Conservation (phyloP, 1,140 invertebrate genomes). For the Dreissena rostriformis region DNA sequence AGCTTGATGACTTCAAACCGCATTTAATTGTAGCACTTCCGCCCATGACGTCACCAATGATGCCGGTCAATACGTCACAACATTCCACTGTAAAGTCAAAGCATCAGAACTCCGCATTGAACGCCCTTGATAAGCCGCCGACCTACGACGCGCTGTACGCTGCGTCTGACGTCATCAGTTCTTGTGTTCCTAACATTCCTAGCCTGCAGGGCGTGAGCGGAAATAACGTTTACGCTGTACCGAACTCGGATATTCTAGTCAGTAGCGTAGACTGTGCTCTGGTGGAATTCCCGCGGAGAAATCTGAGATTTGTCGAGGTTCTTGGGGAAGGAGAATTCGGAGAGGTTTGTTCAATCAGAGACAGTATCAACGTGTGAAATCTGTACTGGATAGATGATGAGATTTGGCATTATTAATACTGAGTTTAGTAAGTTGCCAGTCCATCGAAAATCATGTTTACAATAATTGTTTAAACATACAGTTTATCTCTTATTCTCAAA, state of each 20-base stretch:
- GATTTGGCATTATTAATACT: too few relatives aligned
- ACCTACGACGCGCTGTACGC: slow-evolving; percentile 88
- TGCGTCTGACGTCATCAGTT: slow-evolving; percentile 84
- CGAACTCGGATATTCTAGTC: slow-evolving; percentile 82
- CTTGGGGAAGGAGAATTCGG: slow-evolving; percentile 91
- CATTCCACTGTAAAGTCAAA: slow-evolving; percentile 50
- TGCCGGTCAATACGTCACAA: slow-evolving; percentile 48
- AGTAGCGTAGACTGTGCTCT: slow-evolving; percentile 78
- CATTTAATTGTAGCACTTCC: slow-evolving; percentile 57
- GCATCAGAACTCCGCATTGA: slow-evolving; percentile 30
- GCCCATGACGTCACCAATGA: slow-evolving; percentile 57
- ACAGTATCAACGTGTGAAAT: background rate
- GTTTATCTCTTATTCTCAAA: too few relatives aligned
- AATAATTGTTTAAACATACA: too few relatives aligned
- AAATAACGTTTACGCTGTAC: slow-evolving; percentile 81
- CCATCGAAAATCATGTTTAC: too few relatives aligned
- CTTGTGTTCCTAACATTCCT: slow-evolving; percentile 76
- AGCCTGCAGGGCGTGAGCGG: slow-evolving; percentile 82
- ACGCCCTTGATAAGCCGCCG: slow-evolving; percentile 82
- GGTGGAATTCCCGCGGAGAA: slow-evolving; percentile 89
- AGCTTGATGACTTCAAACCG: slow-evolving; percentile 59
- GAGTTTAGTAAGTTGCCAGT: too few relatives aligned
- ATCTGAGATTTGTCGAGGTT: slow-evolving; percentile 89
- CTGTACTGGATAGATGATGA: too few relatives aligned
- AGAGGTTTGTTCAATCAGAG: slow-evolving; percentile 85